Evolutionary conservation across 2,797 vertebrate species (phyloP).

Genomic region (Jordanella pulchra): DNA sequence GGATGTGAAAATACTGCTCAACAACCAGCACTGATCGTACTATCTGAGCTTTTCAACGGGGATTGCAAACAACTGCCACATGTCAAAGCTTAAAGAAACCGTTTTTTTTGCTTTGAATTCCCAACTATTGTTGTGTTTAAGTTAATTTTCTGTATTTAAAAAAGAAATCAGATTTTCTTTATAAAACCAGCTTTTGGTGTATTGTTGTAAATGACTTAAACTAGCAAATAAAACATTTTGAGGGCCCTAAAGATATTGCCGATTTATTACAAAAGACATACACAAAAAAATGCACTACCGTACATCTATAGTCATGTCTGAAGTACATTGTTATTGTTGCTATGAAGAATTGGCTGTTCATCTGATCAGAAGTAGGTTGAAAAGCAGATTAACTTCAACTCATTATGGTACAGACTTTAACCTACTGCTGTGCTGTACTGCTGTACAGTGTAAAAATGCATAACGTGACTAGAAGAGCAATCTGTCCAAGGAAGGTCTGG

Average conservation of each 20-base stretch:
- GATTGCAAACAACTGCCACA: conserved; percentile 33
- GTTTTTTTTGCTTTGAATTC: conserved; percentile 30
- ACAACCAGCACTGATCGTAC: conserved; percentile 67
- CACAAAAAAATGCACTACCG: not conserved
- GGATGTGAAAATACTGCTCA: conserved; percentile 66
- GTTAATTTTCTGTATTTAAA: conserved; percentile 46
- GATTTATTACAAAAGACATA: not conserved
- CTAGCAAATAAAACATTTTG: conserved; percentile 49
- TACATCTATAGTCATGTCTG: conserved; percentile 18
- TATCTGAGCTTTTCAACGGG: conserved; percentile 43
- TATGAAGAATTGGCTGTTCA: conserved; percentile 37
- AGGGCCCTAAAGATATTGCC: not conserved
- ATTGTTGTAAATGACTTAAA: conserved; percentile 64
- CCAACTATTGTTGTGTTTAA: conserved; percentile 21
- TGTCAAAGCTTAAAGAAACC: conserved; percentile 27
- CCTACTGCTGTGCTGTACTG: not conserved
- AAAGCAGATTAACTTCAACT: conserved; percentile 35
- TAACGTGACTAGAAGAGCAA: conserved; percentile 76
- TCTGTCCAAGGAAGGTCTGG: conserved; percentile 56
- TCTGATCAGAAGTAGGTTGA: conserved; percentile 37
- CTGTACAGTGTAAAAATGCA: conserved; percentile 60
- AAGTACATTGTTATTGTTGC: conserved; percentile 38
- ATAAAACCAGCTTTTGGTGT: conserved; percentile 45
- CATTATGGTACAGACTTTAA: conserved; percentile 36
- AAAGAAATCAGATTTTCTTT: conserved; percentile 39